Percentiles rank a stretch among this genome's conserved stretches.
Evolutionary conservation across 2,888 invertebrate species (phyloP).

Genomic region (Oscheius sp.): DNA sequence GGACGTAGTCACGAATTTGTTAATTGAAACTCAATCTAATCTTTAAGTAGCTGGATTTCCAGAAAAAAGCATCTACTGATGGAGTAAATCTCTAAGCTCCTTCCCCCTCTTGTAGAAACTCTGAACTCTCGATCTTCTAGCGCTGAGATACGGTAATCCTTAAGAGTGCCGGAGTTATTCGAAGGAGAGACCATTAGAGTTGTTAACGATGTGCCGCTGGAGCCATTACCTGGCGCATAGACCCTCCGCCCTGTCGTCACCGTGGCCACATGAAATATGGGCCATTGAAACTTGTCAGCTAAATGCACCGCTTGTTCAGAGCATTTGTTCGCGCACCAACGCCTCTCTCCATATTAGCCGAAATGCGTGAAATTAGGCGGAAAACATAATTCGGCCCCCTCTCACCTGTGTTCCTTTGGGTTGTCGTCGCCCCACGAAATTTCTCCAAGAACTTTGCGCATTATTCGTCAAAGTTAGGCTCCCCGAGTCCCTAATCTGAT

Average conservation of each 20-base stretch:
- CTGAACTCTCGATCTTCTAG: too few species aligned
- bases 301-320: constrained; percentile 18
- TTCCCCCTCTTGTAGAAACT: too few species aligned
- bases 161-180: too few species aligned
- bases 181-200: too few species aligned
- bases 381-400: constrained; percentile 26
- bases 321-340: constrained; percentile 30
- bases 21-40: too few species aligned
- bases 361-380: constrained; percentile 32
- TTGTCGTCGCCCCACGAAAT: background rate
- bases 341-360: constrained; percentile 24
- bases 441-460: background rate
- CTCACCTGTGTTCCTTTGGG: background rate
- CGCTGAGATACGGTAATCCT: too few species aligned
- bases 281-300: constrained; percentile 29
- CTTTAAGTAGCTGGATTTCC: too few species aligned
- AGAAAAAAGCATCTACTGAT: too few species aligned
- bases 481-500: constrained; percentile 20
- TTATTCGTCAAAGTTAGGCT: background rate
- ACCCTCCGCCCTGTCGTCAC: background rate
- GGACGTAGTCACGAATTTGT: too few species aligned
- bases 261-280: constrained; percentile 27
- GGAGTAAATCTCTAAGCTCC: too few species aligned
- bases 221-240: background rate
- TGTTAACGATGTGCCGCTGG: background rate